Conservation (phyloP, 2,797 vertebrate species). For the Poecilia velifera region DNA sequence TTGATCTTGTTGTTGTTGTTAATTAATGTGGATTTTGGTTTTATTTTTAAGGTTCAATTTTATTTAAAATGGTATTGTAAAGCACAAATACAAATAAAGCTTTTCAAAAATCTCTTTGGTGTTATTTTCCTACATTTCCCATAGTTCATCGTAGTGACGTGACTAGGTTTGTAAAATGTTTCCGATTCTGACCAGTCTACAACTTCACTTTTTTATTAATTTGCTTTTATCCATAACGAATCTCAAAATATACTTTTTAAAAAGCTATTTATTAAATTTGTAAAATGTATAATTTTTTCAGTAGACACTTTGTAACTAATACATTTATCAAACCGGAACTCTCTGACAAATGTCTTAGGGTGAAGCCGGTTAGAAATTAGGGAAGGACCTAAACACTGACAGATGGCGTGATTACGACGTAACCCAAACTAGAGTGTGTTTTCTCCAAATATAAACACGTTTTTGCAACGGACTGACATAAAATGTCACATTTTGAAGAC, state of each 20-base stretch:
- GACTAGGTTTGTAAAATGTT: conserved; percentile 37
- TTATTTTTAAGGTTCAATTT: not conserved
- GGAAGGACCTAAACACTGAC: conserved; percentile 59
- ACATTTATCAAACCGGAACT: conserved; percentile 47
- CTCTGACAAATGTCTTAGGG: not conserved
- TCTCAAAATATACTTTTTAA: not conserved
- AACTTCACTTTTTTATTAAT: not conserved
- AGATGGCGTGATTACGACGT: conserved; percentile 43
- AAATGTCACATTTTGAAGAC: too few species aligned
- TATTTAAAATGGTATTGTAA: not conserved
- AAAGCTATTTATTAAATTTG: not conserved
- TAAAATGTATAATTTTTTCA: not conserved
- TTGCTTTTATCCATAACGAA: not conserved
- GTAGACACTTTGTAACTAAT: accelerated
- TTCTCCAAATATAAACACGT: too few species aligned
- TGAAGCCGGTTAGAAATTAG: conserved; percentile 31
- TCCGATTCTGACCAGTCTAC: conserved; percentile 14
- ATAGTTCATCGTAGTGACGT: not conserved
- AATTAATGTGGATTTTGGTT: not conserved
- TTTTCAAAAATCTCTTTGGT: not conserved
- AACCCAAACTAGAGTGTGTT: not conserved
- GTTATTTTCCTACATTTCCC: conserved; percentile 50
- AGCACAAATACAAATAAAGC: not conserved
- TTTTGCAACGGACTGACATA: not conserved
- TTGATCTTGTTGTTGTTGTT: not conserved